phyloP scores from a whole-genome alignment of 2,888 invertebrate species.

The Boloria euphrosyne region DNA sequence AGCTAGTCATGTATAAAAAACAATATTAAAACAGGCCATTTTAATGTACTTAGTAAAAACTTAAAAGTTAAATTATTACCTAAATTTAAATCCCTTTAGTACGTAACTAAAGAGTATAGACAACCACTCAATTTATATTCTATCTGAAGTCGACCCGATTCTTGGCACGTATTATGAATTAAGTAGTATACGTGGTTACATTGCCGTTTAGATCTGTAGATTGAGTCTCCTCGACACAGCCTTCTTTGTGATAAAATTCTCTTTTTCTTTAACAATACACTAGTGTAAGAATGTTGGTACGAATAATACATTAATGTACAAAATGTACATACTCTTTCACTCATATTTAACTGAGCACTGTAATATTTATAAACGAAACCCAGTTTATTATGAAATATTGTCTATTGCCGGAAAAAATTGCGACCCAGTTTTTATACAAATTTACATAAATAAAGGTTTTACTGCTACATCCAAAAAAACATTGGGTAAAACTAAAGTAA shows the following conservation, averaged over 20 bases:
- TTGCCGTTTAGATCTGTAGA: constrained; percentile 42
- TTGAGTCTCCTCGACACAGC: neutral
- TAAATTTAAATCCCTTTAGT: constrained; percentile 9
- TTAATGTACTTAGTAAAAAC: constrained; percentile 3
- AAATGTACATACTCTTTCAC: too few species aligned
- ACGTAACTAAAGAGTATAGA: neutral
- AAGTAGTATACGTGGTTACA: constrained; percentile 49
- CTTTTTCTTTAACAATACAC: neutral
- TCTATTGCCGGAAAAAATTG: neutral
- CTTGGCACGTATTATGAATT: constrained; percentile 25
- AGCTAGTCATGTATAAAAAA: too few species aligned
- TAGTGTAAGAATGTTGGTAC: neutral
- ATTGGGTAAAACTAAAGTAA: constrained; percentile 8
- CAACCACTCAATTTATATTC: constrained; percentile 18
- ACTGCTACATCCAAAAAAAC: constrained; percentile 5
- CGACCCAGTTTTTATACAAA: constrained; percentile 2
- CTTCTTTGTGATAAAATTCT: neutral
- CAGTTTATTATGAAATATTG: too few species aligned
- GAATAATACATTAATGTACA: too few species aligned
- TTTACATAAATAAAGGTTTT: constrained; percentile 4
- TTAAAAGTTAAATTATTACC: neutral
- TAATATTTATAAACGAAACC: too few species aligned
- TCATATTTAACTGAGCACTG: too few species aligned
- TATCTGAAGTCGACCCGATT: constrained; percentile 17
- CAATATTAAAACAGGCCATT: neutral